phyloP scores from a whole-genome alignment of 2,888 invertebrate species.

The Bruchidius siliquastri region DNA sequence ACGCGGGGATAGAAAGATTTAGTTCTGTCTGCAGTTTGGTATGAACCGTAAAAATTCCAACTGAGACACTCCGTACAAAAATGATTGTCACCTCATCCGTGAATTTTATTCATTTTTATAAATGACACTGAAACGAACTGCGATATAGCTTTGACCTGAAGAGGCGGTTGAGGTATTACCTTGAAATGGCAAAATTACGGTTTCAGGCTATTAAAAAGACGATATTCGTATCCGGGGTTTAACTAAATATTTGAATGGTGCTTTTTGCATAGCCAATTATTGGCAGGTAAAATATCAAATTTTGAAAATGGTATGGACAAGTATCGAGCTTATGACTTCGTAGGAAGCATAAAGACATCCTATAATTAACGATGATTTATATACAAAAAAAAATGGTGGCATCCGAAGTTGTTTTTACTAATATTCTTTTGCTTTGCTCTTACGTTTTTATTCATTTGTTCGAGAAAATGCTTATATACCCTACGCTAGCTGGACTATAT shows the following conservation, averaged over 20 bases:
- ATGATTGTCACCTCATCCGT: not conserved
- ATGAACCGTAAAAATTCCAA: too few relatives aligned
- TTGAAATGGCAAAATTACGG: not conserved
- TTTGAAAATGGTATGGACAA: not conserved
- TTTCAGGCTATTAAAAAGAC: not conserved
- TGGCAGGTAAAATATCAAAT: not conserved
- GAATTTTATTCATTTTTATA: not conserved
- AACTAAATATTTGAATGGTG: not conserved
- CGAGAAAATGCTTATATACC: too few relatives aligned
- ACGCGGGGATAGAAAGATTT: too few relatives aligned
- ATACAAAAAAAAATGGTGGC: not conserved
- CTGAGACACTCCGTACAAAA: not conserved
- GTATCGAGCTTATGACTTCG: not conserved
- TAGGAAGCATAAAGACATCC: not conserved
- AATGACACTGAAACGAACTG: not conserved
- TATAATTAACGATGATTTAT: not conserved
- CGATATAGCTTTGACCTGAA: not conserved
- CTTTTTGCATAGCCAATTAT: not conserved
- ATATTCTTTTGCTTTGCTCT: too few relatives aligned
- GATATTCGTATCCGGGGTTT: not conserved
- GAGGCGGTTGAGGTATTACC: not conserved
- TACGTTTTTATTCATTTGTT: too few relatives aligned
- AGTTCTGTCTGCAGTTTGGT: too few relatives aligned
- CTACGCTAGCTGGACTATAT: too few relatives aligned
- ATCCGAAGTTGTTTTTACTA: too few relatives aligned